These are phyloP conservation scores for Rhizoglyphus robini DNA, from an alignment of 1,140 invertebrate species.

Conservation along the genomic window DNA sequence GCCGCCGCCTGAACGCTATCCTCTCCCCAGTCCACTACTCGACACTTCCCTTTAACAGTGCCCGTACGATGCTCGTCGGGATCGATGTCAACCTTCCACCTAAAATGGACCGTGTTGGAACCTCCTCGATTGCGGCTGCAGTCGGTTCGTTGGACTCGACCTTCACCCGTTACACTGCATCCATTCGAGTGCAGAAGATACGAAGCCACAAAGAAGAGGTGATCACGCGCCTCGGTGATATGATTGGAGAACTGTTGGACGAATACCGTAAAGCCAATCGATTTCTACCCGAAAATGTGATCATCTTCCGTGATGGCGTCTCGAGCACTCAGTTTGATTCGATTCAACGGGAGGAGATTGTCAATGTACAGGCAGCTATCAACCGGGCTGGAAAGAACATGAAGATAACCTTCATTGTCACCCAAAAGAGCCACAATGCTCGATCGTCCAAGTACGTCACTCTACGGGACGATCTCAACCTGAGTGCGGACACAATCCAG, in stretches of 20 bases:
- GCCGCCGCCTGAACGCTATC: no score
- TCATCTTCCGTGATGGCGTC: slow-evolving; percentile 38
- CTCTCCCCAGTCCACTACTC: neutral
- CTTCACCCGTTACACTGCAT: slow-evolving; percentile 20
- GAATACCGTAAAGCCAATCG: slow-evolving; percentile 34
- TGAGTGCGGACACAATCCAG: no score
- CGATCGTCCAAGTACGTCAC: no score
- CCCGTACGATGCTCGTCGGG: slow-evolving; percentile 4
- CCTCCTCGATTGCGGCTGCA: slow-evolving; percentile 70
- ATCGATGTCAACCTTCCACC: slow-evolving; percentile 72
- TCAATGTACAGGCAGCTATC: no score
- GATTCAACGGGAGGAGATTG: slow-evolving; percentile 25
- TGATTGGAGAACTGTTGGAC: slow-evolving; percentile 45
- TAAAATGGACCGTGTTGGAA: slow-evolving; percentile 48
- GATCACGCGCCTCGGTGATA: slow-evolving; percentile 46
- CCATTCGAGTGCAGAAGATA: slow-evolving; percentile 18
- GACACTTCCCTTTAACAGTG: neutral
- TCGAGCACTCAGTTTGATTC: slow-evolving; percentile 35
- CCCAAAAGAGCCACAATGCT: no score
- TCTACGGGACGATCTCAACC: no score
- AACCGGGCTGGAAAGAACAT: no score
- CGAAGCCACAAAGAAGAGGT: slow-evolving; percentile 20
- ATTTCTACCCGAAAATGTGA: slow-evolving; percentile 30
- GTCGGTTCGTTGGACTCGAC: slow-evolving; percentile 21
- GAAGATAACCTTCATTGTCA: no score